A percentile compares a stretch with the other conserved stretches of the same genome.
Conservation (phyloP, 2,888 invertebrate species). For the Cyclophora punctaria region DNA sequence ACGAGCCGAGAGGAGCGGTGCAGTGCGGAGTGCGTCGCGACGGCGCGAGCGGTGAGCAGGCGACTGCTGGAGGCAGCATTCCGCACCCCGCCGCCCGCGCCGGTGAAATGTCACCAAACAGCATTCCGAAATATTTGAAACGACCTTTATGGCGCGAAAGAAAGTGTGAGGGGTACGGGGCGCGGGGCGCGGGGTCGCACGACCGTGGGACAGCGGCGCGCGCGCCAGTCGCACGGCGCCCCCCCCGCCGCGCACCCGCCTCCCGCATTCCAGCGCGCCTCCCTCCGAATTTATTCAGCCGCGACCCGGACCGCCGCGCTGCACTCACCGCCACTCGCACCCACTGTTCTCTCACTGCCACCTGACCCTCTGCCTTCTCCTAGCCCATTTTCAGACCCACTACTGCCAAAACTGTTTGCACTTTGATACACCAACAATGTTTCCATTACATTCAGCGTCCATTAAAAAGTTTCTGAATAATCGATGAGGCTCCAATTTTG, state of each 20-base stretch:
- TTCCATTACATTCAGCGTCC: no score
- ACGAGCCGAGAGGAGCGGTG: background rate
- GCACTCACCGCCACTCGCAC: background rate
- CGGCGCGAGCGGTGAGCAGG: constrained; percentile 34
- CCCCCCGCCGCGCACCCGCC: constrained; percentile 58
- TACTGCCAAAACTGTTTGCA: no score
- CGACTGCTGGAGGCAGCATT: constrained; percentile 56
- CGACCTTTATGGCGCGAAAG: constrained; percentile 76
- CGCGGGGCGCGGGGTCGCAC: constrained; percentile 70
- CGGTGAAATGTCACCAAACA: constrained; percentile 73
- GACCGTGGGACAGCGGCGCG: constrained; percentile 81
- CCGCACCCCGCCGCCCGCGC: constrained; percentile 51
- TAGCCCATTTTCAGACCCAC: no score
- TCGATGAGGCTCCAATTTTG: no score
- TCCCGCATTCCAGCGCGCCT: constrained; percentile 63
- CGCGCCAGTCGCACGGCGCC: constrained; percentile 71
- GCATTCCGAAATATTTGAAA: constrained; percentile 75
- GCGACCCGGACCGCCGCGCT: constrained; percentile 41
- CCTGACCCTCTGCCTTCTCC: no score
- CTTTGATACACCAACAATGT: no score
- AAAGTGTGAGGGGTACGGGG: constrained; percentile 62
- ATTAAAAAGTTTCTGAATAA: no score
- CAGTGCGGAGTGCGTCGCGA: constrained; percentile 24
- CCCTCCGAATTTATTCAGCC: constrained; percentile 73
- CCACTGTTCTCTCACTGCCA: no score